Evolutionary conservation across 2,113 vertebrate genomes (phyloP).

Genomic region (Sus scrofa): DNA sequence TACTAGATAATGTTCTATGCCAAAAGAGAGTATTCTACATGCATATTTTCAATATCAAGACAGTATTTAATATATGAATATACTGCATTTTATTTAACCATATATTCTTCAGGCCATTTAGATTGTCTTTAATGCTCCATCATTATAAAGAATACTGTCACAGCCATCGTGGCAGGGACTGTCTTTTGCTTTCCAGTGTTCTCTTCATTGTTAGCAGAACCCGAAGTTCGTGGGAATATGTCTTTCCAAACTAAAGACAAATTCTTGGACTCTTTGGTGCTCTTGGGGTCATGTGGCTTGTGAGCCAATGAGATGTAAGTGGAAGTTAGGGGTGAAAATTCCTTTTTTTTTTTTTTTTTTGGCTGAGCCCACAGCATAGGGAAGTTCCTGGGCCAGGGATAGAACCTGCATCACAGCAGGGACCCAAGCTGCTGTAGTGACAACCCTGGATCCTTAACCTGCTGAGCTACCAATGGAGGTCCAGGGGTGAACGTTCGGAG

Average conservation of each 20-base stretch:
- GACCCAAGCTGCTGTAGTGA: too few relatives aligned
- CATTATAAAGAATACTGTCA: neutral
- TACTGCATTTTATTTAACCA: neutral
- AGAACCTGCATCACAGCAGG: too few relatives aligned
- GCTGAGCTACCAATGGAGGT: neutral
- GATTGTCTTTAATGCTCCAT: neutral
- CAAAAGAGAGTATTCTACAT: neutral
- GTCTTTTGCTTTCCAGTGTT: neutral
- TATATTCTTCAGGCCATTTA: neutral
- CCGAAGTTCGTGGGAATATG: neutral
- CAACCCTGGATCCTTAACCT: too few relatives aligned
- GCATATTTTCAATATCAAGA: conserved; percentile 26
- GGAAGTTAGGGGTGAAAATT: neutral
- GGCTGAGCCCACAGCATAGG: too few relatives aligned
- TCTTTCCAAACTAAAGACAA: neutral
- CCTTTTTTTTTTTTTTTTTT: too few relatives aligned
- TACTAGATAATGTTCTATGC: neutral
- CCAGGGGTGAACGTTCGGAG: conserved; percentile 13
- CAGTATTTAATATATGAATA: neutral
- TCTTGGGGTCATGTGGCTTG: neutral
- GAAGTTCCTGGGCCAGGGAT: too few relatives aligned
- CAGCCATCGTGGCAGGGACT: neutral
- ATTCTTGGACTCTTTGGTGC: neutral
- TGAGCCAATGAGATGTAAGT: neutral
- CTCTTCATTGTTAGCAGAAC: neutral